Percentiles rank a stretch among this genome's conserved stretches.
Evolutionary conservation across 2,113 vertebrate species (phyloP).

Genomic region (Hippocampus comes): DNA sequence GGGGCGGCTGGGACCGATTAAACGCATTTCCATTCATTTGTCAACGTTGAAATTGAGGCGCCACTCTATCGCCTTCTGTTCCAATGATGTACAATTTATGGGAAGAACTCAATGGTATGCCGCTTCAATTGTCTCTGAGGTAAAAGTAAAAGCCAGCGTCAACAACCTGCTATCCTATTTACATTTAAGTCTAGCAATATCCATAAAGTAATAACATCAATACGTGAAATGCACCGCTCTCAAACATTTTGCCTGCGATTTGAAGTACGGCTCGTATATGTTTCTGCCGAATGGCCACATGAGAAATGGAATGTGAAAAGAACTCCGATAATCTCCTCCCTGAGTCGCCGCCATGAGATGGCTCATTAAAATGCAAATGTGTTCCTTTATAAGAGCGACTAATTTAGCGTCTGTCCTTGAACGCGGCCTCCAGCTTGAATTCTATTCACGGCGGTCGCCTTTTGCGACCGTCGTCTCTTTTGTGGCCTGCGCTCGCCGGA

Average conservation of each 20-base stretch:
- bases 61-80: neutral
- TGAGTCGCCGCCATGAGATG: slow-evolving; percentile 15
- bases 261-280: neutral
- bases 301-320: slow-evolving; percentile 20
- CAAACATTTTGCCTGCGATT: neutral
- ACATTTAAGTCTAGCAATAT: neutral
- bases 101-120: neutral
- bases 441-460: neutral
- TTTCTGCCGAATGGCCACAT: neutral
- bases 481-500: neutral
- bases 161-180: neutral
- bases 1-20: neutral
- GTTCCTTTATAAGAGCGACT: slow-evolving; percentile 30
- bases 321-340: slow-evolving; percentile 18
- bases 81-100: neutral
- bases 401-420: slow-evolving; percentile 23
- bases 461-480: neutral
- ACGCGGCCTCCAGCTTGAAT: slow-evolving; percentile 15
- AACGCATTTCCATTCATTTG: neutral
- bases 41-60: neutral
- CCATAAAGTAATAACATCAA: neutral
- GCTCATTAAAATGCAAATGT: slow-evolving; percentile 51
- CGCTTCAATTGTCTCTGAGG: neutral
- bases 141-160: neutral
- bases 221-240: neutral